phyloP scores from a whole-genome alignment of 2,113 vertebrate species.

The Nymphicus hollandicus region DNA sequence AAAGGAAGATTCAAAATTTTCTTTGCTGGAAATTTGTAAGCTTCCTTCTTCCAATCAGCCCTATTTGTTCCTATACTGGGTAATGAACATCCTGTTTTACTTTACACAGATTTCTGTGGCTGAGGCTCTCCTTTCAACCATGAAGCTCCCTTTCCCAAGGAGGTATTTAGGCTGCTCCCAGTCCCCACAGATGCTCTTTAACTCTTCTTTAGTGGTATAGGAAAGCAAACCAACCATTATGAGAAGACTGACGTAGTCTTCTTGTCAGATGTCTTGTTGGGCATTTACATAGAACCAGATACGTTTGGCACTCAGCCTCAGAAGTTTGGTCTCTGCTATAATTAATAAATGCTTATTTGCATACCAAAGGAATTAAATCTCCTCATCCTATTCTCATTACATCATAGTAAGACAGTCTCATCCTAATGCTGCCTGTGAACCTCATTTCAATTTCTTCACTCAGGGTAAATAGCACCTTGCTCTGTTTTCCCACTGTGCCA shows the following conservation, averaged over 20 bases:
- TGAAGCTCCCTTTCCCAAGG: neutral
- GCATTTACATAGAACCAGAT: neutral
- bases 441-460: neutral
- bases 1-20: neutral
- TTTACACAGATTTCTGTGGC: neutral
- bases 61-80: neutral
- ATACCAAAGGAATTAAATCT: neutral
- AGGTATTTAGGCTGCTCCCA: neutral
- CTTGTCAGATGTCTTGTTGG: neutral
- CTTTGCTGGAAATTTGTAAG: neutral
- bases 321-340: neutral
- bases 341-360: neutral
- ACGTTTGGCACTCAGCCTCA: neutral
- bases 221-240: neutral
- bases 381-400: neutral
- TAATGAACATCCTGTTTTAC: neutral
- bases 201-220: neutral
- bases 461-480: neutral
- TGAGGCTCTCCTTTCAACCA: neutral
- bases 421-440: neutral
- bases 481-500: neutral
- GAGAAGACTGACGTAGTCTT: neutral
- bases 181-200: neutral
- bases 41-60: neutral
- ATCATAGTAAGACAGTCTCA: rapidly evolving